These are phyloP conservation scores for Rhynchomys soricoides DNA, from an alignment of 2,113 vertebrate genomes.

Conservation along the genomic window DNA sequence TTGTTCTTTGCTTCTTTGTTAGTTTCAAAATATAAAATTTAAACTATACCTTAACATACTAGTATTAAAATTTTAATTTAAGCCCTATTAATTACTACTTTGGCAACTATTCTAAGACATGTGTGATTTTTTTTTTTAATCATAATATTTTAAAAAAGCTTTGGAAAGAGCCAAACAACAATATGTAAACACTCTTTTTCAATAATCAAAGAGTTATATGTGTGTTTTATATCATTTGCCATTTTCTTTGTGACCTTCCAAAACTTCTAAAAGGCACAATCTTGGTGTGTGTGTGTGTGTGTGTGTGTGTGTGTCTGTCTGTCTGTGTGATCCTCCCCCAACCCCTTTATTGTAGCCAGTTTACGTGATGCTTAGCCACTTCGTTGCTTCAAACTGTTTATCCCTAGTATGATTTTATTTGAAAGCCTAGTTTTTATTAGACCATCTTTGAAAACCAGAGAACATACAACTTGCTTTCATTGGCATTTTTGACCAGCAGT, in stretches of 20 bases:
- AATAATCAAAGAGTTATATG: not conserved
- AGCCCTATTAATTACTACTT: not conserved
- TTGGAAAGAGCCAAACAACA: not conserved
- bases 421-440: conserved; percentile 1
- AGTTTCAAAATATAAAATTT: not conserved
- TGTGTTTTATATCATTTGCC: not conserved
- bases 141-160: not conserved
- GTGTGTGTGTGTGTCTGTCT: not conserved
- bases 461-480: not conserved
- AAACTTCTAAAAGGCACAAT: not conserved
- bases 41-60: not conserved
- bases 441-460: not conserved
- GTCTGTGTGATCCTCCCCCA: not conserved
- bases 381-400: not conserved
- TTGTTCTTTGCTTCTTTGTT: not conserved
- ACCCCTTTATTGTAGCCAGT: not conserved
- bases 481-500: not conserved
- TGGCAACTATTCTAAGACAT: not conserved
- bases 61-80: not conserved
- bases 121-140: conserved; percentile 10
- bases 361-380: not conserved
- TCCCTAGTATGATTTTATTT: not conserved
- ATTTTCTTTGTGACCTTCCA: not conserved
- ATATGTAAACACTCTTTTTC: not conserved
- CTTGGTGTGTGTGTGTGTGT: not conserved